phyloP scores from a whole-genome alignment of 2,888 invertebrate species.

The Carterocephalus palaemon region DNA sequence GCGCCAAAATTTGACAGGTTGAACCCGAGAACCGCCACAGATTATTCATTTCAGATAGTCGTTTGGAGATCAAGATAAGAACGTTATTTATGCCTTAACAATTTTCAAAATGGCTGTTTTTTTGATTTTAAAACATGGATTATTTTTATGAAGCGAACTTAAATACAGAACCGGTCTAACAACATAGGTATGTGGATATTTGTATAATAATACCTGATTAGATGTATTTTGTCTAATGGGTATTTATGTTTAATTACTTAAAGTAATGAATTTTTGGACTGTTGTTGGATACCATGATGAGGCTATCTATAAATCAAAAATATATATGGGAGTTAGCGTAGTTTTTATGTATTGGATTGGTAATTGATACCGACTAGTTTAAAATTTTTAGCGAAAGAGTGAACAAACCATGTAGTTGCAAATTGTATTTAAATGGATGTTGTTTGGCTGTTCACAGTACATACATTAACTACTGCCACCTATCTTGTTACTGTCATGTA shows the following conservation, averaged over 20 bases:
- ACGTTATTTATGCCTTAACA: not conserved
- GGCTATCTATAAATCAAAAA: conserved; percentile 4
- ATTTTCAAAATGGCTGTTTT: conserved; percentile 6
- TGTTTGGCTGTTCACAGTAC: conserved; percentile 9
- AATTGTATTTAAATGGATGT: conserved; percentile 14
- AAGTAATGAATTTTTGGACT: conserved; percentile 1
- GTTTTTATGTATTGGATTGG: conserved; percentile 7
- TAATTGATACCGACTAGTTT: conserved; percentile 11
- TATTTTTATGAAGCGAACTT: conserved; percentile 4
- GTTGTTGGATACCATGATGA: conserved; percentile 8
- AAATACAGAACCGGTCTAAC: conserved; percentile 7
- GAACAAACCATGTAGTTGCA: conserved; percentile 5
- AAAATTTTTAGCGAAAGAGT: conserved; percentile 9
- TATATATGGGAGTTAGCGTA: conserved; percentile 10
- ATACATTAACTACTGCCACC: conserved; percentile 5
- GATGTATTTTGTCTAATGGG: conserved; percentile 10
- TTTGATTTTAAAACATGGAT: conserved; percentile 9
- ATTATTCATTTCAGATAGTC: too few species aligned
- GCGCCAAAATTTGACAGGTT: conserved; percentile 4
- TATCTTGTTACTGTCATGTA: too few species aligned
- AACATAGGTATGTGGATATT: conserved; percentile 6
- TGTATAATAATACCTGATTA: conserved; percentile 18
- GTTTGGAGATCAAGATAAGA: too few species aligned
- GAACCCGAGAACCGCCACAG: too few species aligned
- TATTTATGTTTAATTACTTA: conserved; percentile 1